Evolutionary conservation across 2,888 invertebrate genomes (phyloP), one percentile per base, ranked within the genome.

Genomic region (Panopea generosa): DNA sequence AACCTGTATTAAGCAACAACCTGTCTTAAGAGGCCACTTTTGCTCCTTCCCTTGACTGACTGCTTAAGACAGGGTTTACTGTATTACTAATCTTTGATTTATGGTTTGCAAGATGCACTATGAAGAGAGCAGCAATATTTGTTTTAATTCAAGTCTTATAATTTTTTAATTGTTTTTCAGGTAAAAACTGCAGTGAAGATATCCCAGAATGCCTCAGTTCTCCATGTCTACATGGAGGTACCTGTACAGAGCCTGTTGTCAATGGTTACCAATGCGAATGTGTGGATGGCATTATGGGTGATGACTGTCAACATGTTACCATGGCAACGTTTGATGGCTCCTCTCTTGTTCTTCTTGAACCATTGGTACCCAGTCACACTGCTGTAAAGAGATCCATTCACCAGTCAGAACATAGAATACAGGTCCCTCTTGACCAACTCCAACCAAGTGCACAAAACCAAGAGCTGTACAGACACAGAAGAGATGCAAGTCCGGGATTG

Each of bases 211-310:
- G 87, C 65, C 60, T 52, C 59, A 96, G 97, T 0, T 80, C 79
- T 7, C 98, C 98, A 0, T 98, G 98, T 88, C 95, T 96, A 93
- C 97, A 98, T 91, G 97, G 97, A 1, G 98, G 98, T 27, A 96
- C 96, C 29, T 98, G 99, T 91, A 96, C 96, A 68, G 95, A 98
- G 93, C 97, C 97, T 89, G 97, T 97, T 74, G 96, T 97, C 86
- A 77, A 73, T 29, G 45, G 60, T 16, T 91, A 83, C 77, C 40
- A 47, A 6, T 91, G 91, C 67, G 45, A 72, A n/a, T 91, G 91
- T 77, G 80, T 81, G 6, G 59, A 80, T 18, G 89, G 89, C 49
- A 72, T 87, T n/a, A 22, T 69, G 45, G 90, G 90, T 14, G 60
- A 60, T 50, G 77, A 62, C 57, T 91, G 91, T 80, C 73, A 89